Evolutionary conservation across 2,797 vertebrate genomes (phyloP), one percentile per base, ranked within the genome.

Genomic region (Onychomys torridus): DNA sequence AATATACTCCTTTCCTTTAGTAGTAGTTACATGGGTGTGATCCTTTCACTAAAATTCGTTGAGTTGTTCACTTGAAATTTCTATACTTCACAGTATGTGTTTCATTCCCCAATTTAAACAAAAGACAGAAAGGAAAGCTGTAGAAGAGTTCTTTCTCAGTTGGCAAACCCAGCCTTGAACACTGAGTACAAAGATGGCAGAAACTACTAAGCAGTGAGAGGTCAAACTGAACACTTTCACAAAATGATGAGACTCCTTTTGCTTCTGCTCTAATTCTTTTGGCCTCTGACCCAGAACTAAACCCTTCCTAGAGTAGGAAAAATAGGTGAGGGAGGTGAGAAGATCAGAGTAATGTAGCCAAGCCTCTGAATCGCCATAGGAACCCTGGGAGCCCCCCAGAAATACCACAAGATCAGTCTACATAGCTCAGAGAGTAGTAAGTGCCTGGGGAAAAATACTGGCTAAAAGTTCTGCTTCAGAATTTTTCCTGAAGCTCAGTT

Each of bases 251-350:
- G 40, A 92, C 21, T 81, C 27, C 14, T 21, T 94, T 97, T 79
- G 25, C 88, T 95, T 95, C 81, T 76, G 69, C 69, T 93, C n/a
- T 89, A 43, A 49, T 95, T 91, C 91, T 93, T 96, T 86, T 94
- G 73, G 57, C 89, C 37, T 91, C 90, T 91, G 89, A 95, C n/a
- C 52, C 85, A 95, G 94, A 94, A 97, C 93, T 77, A 93, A 97
- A 77, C 71, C 73, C 67, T 92, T 94, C 57, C 40, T 67, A 59
- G 34, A 83, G 29, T 59, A 93, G 92, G 67, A 90, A 81, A 96
- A 83, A 87, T 81, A 90, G 23, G 29, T 49, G 40, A 97, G 17
- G 16, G 34, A 93, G 67, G 61, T 84, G 59, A 96, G 37, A 90
- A 81, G 55, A 89, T 92, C 67, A 83, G 37, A 96, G 52, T 65